phyloP scores from a whole-genome alignment of 2,113 vertebrate genomes.

The Fregetta grallaria region DNA sequence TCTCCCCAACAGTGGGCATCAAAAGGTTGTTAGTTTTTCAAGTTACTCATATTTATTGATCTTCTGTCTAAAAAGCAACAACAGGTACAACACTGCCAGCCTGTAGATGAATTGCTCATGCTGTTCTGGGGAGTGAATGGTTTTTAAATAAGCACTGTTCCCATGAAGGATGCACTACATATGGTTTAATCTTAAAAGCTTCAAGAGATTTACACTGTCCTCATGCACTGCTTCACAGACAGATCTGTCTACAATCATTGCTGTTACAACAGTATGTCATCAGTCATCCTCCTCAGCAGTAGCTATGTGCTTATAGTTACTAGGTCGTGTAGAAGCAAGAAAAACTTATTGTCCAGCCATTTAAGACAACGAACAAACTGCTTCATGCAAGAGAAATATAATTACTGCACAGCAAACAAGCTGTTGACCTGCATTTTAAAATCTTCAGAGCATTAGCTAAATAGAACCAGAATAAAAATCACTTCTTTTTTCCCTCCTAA shows the following conservation, averaged over 20 bases:
- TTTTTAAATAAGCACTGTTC: neutral
- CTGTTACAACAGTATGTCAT: neutral
- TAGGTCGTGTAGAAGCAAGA: neutral
- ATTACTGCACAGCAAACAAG: neutral
- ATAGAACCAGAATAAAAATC: neutral
- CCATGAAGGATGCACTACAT: neutral
- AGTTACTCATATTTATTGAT: slow-evolving; percentile 17
- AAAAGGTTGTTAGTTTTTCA: neutral
- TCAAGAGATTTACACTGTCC: neutral
- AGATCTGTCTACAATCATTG: neutral
- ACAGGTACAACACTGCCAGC: neutral
- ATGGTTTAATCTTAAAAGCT: neutral
- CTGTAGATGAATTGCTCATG: neutral
- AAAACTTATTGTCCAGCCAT: neutral
- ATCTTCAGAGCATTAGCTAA: neutral
- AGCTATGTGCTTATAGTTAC: neutral
- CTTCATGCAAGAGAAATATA: neutral
- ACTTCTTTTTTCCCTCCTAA: neutral
- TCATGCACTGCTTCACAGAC: neutral
- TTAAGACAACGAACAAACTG: neutral
- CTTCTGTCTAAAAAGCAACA: neutral
- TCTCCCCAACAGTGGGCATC: neutral
- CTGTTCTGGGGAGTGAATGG: neutral
- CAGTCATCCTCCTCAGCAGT: neutral
- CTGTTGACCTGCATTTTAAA: neutral